These are phyloP conservation scores for Harlomillsia oculata DNA, from an alignment of 1,140 invertebrate genomes.

Conservation along the genomic window DNA sequence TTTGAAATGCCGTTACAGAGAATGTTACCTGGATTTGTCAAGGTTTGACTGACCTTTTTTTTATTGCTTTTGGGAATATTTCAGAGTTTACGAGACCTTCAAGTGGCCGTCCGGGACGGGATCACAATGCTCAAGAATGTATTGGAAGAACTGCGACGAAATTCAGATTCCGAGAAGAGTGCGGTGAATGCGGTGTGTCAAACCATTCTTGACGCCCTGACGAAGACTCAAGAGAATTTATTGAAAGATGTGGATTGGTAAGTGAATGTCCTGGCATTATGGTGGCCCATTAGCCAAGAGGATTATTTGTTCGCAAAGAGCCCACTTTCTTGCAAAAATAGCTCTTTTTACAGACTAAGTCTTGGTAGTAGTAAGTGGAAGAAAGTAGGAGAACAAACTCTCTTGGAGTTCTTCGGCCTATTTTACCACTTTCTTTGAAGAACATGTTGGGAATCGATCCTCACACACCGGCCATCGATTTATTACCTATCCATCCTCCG, in stretches of 20 bases:
- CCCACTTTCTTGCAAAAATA: too few species aligned
- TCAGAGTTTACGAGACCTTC: constrained; percentile 50
- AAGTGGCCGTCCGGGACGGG: constrained; percentile 54
- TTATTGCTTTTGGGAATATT: constrained; percentile 9
- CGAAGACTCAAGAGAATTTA: constrained; percentile 53
- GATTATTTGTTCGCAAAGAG: neutral
- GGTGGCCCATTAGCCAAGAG: neutral
- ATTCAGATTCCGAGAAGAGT: constrained; percentile 56
- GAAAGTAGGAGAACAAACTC: too few species aligned
- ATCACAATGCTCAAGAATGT: constrained; percentile 54
- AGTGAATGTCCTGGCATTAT: constrained; percentile 17
- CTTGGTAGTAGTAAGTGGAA: too few species aligned
- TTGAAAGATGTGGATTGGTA: constrained; percentile 54
- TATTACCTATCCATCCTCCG: too few species aligned
- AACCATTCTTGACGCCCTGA: constrained; percentile 54
- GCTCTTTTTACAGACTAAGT: too few species aligned
- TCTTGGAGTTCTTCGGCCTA: too few species aligned
- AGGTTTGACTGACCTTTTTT: too few species aligned
- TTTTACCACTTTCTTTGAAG: too few species aligned
- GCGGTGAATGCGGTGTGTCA: constrained; percentile 56
- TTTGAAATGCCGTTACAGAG: too few species aligned
- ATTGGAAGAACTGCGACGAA: constrained; percentile 54
- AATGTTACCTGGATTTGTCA: too few species aligned
- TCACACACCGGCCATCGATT: too few species aligned
- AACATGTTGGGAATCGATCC: too few species aligned